Evolutionary conservation across 2,797 vertebrate species (phyloP).

Genomic region (Prunella strophiata): DNA sequence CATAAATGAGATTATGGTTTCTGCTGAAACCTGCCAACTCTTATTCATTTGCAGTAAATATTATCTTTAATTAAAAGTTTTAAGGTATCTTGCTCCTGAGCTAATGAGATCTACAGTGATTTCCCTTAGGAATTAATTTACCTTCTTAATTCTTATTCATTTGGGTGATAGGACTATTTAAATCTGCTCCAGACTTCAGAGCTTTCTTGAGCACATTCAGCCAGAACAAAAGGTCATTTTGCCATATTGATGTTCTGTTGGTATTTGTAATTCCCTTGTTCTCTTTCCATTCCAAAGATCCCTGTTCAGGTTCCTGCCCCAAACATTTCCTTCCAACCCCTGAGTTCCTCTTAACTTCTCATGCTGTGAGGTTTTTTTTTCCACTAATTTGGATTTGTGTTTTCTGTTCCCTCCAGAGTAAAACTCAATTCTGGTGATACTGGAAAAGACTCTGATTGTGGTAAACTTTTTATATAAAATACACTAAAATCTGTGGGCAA

Average conservation of each 20-base stretch:
- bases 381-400: neutral
- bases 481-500: neutral
- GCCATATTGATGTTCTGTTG: constrained; percentile 42
- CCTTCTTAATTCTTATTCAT: constrained; percentile 77
- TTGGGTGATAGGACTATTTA: constrained; percentile 68
- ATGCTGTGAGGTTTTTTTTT: neutral
- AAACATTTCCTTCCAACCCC: neutral
- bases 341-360: neutral
- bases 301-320: neutral
- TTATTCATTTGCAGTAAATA: constrained; percentile 82
- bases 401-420: neutral
- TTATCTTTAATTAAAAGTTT: constrained; percentile 85
- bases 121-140: constrained; percentile 83
- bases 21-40: constrained; percentile 78
- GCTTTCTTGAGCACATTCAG: constrained; percentile 39
- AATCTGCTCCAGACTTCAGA: constrained; percentile 52
- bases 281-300: neutral
- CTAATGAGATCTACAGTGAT: constrained; percentile 83
- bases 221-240: constrained; percentile 63
- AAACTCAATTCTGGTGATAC: neutral
- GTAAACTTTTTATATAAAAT: neutral
- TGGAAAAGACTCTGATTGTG: neutral
- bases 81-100: constrained; percentile 77
- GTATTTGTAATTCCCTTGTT: constrained; percentile 62
- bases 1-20: constrained; percentile 76